Evolutionary conservation across 2,888 invertebrate species (phyloP), one percentile per base, ranked within the genome.

Genomic region (Pandemis heparana): DNA sequence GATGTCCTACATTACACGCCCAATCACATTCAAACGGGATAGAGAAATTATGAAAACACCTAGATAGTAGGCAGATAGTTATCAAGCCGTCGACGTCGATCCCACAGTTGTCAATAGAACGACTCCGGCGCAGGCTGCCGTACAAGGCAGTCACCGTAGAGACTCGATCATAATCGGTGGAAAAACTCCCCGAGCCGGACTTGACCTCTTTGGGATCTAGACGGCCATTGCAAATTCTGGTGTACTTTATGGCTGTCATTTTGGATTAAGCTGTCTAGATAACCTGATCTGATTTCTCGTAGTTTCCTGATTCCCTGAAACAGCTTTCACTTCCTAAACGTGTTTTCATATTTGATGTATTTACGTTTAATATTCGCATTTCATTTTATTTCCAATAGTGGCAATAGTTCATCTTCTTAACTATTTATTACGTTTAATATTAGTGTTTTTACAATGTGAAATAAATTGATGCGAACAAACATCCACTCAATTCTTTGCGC

Each of bases 101-200:
- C 92, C 90, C 93, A 93, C 92, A 94, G 92, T 90, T 90, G 93
- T 92, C 91, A 91, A 89, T 89, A 86, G 87, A 81, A 81, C 85
- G 83, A 84, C 80, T 82, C 85, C 75, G 80, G 86, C 82, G 79
- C 93, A 89, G 86, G 91, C 87, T 94, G 81, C 93, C 94, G 81
- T 94, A 94, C 86, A 94, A 85, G 94, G 94, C 81, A 81, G 84
- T 80, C 84, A 85, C 83, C 83, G 84, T 85, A 85, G 82, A 82
- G 77, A 87, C 87, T 82, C 84, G 89, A 91, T 92, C 88, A 89
- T 90, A 89, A 89, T 91, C 91, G 83, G 78, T 84, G 88, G 91
- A 92, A 93, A 94, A 93, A 92, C 89, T 88, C 85, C 85, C 82
- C 85, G 82, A 90, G 84, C 89, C 92, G 92, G 93, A 94, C 88